Evolutionary conservation across 2,797 vertebrate genomes (phyloP).

Genomic region (Acipenser oxyrinchus): DNA sequence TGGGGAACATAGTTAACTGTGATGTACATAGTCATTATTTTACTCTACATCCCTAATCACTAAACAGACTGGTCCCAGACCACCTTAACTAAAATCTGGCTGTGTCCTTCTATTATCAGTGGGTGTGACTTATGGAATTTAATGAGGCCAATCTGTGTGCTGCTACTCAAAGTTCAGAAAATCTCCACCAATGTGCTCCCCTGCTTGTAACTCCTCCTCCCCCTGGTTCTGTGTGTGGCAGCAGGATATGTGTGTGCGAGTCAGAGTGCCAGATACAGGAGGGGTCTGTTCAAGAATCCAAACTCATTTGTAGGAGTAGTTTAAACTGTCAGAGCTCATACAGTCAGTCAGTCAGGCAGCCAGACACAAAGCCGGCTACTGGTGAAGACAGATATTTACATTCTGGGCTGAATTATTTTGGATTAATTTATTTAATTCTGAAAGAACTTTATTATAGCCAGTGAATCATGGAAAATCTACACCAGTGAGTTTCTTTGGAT

Average conservation of each 20-base stretch:
- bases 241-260: conserved; percentile 35
- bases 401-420: no score
- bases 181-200: background rate
- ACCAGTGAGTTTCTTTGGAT: no score
- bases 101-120: no score
- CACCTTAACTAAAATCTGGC: no score
- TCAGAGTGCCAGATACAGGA: conserved; percentile 27
- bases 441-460: no score
- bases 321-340: conserved; percentile 2
- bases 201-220: conserved; percentile 14
- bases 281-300: conserved; percentile 12
- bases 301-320: background rate
- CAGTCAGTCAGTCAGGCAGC: background rate
- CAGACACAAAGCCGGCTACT: background rate
- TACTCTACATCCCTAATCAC: no score
- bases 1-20: no score
- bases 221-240: conserved; percentile 20
- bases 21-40: no score
- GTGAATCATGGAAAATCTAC: no score
- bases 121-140: background rate
- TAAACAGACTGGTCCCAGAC: no score
- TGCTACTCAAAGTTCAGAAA: background rate
- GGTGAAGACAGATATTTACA: no score
- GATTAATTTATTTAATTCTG: no score
- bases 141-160: background rate